Percentiles rank a stretch among this genome's conserved stretches.
phyloP scores from a whole-genome alignment of 1,140 invertebrate species.

The Drosophila carrolli region DNA sequence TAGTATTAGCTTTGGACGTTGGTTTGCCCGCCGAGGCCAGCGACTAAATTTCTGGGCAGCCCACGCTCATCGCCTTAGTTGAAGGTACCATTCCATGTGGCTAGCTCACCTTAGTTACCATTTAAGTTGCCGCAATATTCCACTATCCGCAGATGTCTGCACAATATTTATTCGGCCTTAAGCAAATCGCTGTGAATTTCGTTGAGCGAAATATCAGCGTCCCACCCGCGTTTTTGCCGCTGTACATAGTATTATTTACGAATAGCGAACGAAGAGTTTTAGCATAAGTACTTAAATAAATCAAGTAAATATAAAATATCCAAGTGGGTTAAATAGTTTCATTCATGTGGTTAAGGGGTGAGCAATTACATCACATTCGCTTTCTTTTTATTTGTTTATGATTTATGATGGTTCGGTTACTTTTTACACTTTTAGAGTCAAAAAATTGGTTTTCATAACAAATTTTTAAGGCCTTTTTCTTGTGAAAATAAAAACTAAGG shows the following conservation, averaged over 20 bases:
- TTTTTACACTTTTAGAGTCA: neutral
- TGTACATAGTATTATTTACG: conserved; percentile 66
- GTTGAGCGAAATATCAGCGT: conserved; percentile 43
- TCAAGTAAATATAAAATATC: conserved; percentile 17
- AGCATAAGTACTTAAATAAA: conserved; percentile 61
- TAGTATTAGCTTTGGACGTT: conserved; percentile 30
- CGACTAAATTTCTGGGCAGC: conserved; percentile 35
- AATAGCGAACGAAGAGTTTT: conserved; percentile 40
- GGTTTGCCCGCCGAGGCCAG: conserved; percentile 60
- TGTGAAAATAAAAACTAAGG: no score
- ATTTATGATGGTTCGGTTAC: neutral
- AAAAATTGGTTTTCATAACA: neutral
- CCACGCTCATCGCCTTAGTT: conserved; percentile 45
- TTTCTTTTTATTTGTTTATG: neutral
- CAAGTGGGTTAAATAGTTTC: neutral
- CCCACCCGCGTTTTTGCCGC: conserved; percentile 46
- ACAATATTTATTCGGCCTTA: conserved; percentile 43
- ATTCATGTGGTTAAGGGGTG: no score
- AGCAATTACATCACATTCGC: neutral
- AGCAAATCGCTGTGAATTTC: conserved; percentile 48
- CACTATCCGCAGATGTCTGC: conserved; percentile 39
- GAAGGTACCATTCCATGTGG: conserved; percentile 63
- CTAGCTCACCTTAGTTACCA: conserved; percentile 71
- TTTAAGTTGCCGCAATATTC: conserved; percentile 69
- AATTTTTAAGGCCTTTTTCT: no score